Evolutionary conservation across 2,888 invertebrate genomes (phyloP), one percentile per base, ranked within the genome.

Genomic region (Homarus gammarus): DNA sequence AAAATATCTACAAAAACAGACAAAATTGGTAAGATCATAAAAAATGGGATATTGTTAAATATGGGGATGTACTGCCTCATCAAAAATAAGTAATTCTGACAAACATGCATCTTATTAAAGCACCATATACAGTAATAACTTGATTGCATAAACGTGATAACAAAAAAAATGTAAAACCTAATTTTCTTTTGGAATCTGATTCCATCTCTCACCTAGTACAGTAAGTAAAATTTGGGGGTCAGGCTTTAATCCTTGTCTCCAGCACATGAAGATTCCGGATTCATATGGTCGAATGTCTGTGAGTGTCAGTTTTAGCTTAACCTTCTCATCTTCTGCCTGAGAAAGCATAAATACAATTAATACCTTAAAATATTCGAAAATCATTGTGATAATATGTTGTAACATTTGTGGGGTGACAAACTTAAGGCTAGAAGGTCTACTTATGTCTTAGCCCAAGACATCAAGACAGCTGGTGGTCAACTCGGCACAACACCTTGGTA

Each of bases 251-350:
- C 90, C 87, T 15, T 83, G 79, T 6, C 92, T 72, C 92, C 92
- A 92, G 73, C 92, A 92, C 92, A 92, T 91, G 82, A 90, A 92
- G 70, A 92, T n/a, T 1, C 92, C 92, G 2, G 90, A 85, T 33
- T 92, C 92, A 38, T 79, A 73, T 15, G 88, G 75, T 1, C 82
- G 86, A 18, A 92, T 78, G 33, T 90, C 81, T 1, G 61, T 31
- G 56, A 92, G 61, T 10, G 78, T 82, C 22, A 92, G 81, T 33
- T 88, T 51, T 56, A 91, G 83, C 18, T 44, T 81, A 73, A 91
- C 87, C 8, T 22, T 18, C 8, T 73, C 88, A 12, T 49, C 70
- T 51, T 78, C 88, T 36, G 56, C 40, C 87, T 87, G 81, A 15
- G 27, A 70, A 27, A 70, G 22, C 18, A 38, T 33, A 36, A 75